phyloP scores from a whole-genome alignment of 2,113 vertebrate genomes.

The Channa maculata region DNA sequence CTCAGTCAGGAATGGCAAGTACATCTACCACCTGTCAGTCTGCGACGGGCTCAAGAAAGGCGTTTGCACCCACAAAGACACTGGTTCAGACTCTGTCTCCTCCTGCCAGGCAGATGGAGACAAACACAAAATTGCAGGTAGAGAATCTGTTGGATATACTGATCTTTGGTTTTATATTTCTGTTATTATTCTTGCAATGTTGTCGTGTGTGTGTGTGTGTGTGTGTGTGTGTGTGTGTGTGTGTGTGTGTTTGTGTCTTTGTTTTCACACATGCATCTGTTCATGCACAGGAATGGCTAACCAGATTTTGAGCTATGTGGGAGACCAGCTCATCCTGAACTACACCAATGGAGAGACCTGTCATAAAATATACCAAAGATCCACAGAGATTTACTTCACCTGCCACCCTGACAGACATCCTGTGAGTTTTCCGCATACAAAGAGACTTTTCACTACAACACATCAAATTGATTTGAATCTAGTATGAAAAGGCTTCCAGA shows the following conservation, averaged over 20 bases:
- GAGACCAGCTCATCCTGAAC: conserved; percentile 92
- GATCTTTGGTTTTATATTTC: not conserved
- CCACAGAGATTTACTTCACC: conserved; percentile 91
- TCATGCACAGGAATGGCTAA: conserved; percentile 83
- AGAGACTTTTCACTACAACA: not conserved
- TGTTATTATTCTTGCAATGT: not conserved
- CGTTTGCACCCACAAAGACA: conserved; percentile 71
- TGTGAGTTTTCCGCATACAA: conserved; percentile 77
- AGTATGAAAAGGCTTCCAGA: too few species aligned
- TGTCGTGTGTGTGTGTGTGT: not conserved
- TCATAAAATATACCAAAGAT: conserved; percentile 89
- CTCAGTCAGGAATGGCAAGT: conserved; percentile 77
- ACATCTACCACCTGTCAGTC: conserved; percentile 90
- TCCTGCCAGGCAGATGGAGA: conserved; percentile 86
- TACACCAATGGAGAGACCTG: conserved; percentile 91
- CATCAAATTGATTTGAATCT: too few species aligned
- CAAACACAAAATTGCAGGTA: conserved; percentile 89
- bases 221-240: not conserved
- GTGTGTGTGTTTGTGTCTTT: not conserved
- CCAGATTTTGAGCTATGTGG: conserved; percentile 88
- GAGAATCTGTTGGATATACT: not conserved
- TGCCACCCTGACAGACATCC: conserved; percentile 86
- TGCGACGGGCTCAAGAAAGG: conserved; percentile 82
- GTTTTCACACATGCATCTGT: not conserved
- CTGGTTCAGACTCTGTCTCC: conserved; percentile 63